A percentile compares a stretch with the other conserved stretches of the same genome.
phyloP scores from a whole-genome alignment of 2,888 invertebrate species.

The Drosophila mettleri region DNA sequence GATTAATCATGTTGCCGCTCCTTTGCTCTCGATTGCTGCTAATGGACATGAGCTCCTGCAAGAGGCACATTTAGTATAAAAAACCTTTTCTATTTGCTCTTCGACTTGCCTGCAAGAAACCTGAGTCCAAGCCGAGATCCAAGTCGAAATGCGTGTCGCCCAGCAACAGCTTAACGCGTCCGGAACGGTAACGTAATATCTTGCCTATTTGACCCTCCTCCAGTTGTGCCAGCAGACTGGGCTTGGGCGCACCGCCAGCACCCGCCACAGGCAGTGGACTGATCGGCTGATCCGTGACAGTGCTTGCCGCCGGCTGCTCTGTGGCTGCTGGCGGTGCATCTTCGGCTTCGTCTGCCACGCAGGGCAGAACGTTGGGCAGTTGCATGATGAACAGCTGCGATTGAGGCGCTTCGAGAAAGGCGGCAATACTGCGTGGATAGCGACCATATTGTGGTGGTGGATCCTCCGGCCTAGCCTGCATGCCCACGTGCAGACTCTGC shows the following conservation, averaged over 20 bases:
- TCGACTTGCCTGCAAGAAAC: constrained; percentile 85
- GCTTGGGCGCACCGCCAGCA: constrained; percentile 25
- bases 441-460: constrained; percentile 62
- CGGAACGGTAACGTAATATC: constrained; percentile 87
- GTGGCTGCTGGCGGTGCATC: constrained; percentile 26
- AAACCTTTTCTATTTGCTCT: not conserved
- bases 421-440: constrained; percentile 79
- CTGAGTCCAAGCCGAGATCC: constrained; percentile 87
- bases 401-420: constrained; percentile 73
- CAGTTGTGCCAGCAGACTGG: constrained; percentile 78
- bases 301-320: constrained; percentile 8
- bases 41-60: constrained; percentile 86
- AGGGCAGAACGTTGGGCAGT: constrained; percentile 69
- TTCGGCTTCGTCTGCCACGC: constrained; percentile 65
- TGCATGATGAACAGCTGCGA: constrained; percentile 84
- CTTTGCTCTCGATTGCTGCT: constrained; percentile 86
- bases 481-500: constrained; percentile 68
- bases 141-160: constrained; percentile 87
- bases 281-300: constrained; percentile 27
- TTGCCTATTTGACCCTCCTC: constrained; percentile 88
- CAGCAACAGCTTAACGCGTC: constrained; percentile 86
- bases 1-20: constrained; percentile 87
- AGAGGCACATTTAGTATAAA: not conserved
- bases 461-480: constrained; percentile 43
- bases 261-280: constrained; percentile 31